Percentiles rank a stretch among this genome's conserved stretches.
Evolutionary conservation across 2,888 invertebrate genomes (phyloP).

Genomic region (Aplocera efformata): DNA sequence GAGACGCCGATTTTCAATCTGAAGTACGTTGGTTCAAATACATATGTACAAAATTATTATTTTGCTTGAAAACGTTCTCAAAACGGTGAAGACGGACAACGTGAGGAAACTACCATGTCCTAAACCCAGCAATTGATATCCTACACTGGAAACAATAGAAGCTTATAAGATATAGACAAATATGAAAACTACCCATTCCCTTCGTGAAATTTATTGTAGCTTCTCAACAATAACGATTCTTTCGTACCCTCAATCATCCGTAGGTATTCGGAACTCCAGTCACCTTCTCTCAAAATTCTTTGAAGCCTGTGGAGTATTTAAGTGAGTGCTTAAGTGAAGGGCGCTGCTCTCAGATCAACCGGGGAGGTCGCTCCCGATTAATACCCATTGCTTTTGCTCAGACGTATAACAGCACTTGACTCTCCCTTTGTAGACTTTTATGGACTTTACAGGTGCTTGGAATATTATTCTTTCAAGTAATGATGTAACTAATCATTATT

Average conservation of each 20-base stretch:
- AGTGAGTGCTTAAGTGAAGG: conserved; percentile 55
- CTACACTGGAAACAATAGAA: no score
- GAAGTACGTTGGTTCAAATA: no score
- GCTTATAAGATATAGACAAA: conserved; percentile 31
- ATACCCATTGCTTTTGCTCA: conserved; percentile 53
- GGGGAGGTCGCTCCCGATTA: conserved; percentile 52
- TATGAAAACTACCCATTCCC: conserved; percentile 22
- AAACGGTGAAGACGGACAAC: no score
- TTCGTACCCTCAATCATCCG: conserved; percentile 14
- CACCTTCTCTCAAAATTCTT: conserved; percentile 44
- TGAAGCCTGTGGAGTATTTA: conserved; percentile 60
- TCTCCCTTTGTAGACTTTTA: conserved; percentile 12
- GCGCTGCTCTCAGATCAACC: conserved; percentile 49
- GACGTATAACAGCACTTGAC: conserved; percentile 45
- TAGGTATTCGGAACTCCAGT: conserved; percentile 37
- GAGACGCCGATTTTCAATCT: no score
- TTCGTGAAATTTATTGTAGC: conserved; percentile 26
- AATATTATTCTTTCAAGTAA: conserved; percentile 6
- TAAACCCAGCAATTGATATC: no score
- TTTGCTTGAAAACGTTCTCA: no score
- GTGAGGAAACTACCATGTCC: no score
- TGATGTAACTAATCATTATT: conserved; percentile 1
- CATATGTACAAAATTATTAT: no score
- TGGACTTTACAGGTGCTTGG: conserved; percentile 2
- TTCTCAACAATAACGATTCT: conserved; percentile 25